phyloP scores from a whole-genome alignment of 2,797 vertebrate species.

The Syngnathus acus region DNA sequence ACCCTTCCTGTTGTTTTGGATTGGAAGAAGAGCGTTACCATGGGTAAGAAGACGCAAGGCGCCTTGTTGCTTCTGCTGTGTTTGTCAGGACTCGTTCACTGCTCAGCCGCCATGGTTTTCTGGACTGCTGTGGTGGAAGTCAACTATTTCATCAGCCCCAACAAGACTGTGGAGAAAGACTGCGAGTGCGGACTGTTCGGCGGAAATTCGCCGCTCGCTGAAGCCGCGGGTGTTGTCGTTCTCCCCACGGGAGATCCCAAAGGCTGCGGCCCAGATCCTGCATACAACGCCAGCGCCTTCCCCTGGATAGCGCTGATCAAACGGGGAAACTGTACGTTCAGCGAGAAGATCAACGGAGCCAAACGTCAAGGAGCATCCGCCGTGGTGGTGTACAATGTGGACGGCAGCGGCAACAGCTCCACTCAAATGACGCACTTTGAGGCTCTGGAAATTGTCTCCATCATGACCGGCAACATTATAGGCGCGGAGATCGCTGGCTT shows the following conservation, averaged over 20 bases:
- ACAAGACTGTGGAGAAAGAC: conserved; percentile 36
- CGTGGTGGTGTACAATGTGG: conserved; percentile 80
- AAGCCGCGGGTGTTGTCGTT: conserved; percentile 59
- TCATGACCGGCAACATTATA: conserved; percentile 83
- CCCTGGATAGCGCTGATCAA: conserved; percentile 84
- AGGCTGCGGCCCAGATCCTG: conserved; percentile 67
- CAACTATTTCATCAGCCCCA: conserved; percentile 51
- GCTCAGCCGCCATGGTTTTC: conserved; percentile 39
- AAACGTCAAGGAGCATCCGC: conserved; percentile 65
- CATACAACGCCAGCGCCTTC: conserved; percentile 36
- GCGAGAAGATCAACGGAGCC: conserved; percentile 76
- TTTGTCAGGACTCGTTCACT: conserved; percentile 41
- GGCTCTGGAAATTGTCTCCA: conserved; percentile 62
- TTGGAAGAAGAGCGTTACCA: conserved; percentile 38
- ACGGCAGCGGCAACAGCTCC: conserved; percentile 60
- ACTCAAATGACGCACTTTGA: conserved; percentile 68
- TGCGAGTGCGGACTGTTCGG: conserved; percentile 80
- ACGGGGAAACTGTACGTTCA: conserved; percentile 82
- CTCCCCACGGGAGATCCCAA: conserved; percentile 66
- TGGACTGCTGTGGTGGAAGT: conserved; percentile 69
- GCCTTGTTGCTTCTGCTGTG: conserved; percentile 44
- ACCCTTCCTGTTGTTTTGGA: conserved; percentile 33
- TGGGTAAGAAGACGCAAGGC: conserved; percentile 49
- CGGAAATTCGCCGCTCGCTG: conserved; percentile 56
- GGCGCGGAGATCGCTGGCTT: conserved; percentile 71